These are phyloP conservation scores for Megaceryle maxima DNA, from an alignment of 2,113 vertebrate genomes.

Conservation along the genomic window DNA sequence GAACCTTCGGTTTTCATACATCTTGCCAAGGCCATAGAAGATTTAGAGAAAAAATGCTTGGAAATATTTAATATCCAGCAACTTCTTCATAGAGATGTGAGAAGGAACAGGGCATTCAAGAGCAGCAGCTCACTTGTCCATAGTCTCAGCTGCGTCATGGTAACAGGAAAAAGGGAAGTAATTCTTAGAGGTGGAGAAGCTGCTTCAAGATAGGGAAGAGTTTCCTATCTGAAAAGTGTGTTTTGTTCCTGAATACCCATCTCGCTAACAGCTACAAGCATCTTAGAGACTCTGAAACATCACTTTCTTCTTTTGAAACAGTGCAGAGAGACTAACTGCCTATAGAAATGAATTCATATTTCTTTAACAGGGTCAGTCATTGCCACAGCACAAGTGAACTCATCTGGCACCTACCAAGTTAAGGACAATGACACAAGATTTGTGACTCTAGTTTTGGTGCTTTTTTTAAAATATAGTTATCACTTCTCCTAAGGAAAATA, in stretches of 20 bases:
- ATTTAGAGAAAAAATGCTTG: background rate
- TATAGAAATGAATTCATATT: background rate
- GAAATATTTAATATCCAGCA: background rate
- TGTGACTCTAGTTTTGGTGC: background rate
- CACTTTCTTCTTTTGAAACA: background rate
- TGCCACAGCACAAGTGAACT: background rate
- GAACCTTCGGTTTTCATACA: background rate
- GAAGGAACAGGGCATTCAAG: background rate
- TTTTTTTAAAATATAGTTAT: background rate
- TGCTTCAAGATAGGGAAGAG: background rate
- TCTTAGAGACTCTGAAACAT: background rate
- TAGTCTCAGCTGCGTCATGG: background rate
- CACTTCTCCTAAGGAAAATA: background rate
- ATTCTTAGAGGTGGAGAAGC: background rate
- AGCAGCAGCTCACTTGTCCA: background rate
- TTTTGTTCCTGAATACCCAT: background rate
- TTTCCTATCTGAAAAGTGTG: background rate
- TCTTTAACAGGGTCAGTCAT: background rate
- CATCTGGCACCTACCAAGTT: background rate
- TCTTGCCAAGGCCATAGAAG: background rate
- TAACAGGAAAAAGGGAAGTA: background rate
- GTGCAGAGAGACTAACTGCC: background rate
- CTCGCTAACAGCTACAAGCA: background rate
- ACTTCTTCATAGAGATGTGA: background rate
- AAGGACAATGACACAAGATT: background rate